Percentiles rank a stretch among this genome's conserved stretches.
phyloP scores from a whole-genome alignment of 1,140 invertebrate genomes.

The Dendrolimus punctatus region DNA sequence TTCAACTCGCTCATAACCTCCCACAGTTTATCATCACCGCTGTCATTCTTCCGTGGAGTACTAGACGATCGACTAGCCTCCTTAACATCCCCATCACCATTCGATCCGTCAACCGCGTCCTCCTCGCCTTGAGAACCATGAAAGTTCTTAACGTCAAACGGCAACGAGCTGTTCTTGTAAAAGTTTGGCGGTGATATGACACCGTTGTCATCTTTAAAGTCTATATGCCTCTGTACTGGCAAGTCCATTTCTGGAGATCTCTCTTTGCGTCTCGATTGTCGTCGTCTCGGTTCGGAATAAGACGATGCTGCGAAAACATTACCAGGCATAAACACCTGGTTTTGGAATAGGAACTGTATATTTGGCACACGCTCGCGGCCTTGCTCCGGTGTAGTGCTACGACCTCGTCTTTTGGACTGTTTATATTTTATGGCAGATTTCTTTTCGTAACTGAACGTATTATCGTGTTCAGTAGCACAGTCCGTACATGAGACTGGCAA shows the following conservation, averaged over 20 bases:
- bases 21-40: slow-evolving; percentile 43
- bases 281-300: slow-evolving; percentile 40
- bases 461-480: slow-evolving; percentile 47
- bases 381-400: slow-evolving; percentile 36
- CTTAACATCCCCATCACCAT: slow-evolving; percentile 22
- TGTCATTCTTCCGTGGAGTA: slow-evolving; percentile 23
- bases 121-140: slow-evolving; percentile 31
- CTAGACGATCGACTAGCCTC: slow-evolving; percentile 30
- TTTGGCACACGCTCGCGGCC: slow-evolving; percentile 41
- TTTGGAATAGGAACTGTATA: slow-evolving; percentile 66
- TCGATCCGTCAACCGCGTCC: slow-evolving; percentile 41
- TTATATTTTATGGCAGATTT: slow-evolving; percentile 60
- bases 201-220: slow-evolving; percentile 49
- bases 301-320: slow-evolving; percentile 34
- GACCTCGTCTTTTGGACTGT: slow-evolving; percentile 43
- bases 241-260: slow-evolving; percentile 38
- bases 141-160: slow-evolving; percentile 44
- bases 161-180: slow-evolving; percentile 56
- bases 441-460: slow-evolving; percentile 59
- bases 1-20: slow-evolving; percentile 62
- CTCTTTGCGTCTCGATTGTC: slow-evolving; percentile 16
- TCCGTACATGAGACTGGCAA: slow-evolving; percentile 58
- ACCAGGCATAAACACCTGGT: slow-evolving; percentile 64
- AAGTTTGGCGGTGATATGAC: slow-evolving; percentile 43
- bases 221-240: slow-evolving; percentile 43